A percentile compares a stretch with the other conserved stretches of the same genome.
Conservation (phyloP, 2,888 invertebrate species). For the Heliconius ethilla region DNA sequence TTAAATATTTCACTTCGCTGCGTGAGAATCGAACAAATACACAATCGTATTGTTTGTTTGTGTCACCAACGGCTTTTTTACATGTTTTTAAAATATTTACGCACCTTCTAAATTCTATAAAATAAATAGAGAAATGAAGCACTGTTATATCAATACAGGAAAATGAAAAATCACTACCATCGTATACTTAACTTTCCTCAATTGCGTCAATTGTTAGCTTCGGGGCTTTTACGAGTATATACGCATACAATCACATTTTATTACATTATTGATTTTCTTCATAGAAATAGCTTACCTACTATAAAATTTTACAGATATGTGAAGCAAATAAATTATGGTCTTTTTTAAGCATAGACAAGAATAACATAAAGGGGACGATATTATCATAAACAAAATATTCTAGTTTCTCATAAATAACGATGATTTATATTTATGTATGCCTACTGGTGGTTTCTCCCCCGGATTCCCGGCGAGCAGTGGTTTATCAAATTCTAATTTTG, state of each 20-base stretch:
- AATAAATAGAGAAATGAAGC: too few species aligned
- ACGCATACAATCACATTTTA: too few species aligned
- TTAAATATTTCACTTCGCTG: too few species aligned
- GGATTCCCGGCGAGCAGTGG: slow-evolving; percentile 58
- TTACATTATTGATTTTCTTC: neutral
- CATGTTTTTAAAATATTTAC: too few species aligned
- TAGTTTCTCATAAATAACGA: slow-evolving; percentile 37
- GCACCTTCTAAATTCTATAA: too few species aligned
- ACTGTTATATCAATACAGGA: too few species aligned
- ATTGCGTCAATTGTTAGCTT: neutral
- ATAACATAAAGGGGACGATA: neutral
- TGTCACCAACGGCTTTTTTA: too few species aligned
- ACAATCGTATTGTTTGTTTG: too few species aligned
- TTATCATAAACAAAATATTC: slow-evolving; percentile 31
- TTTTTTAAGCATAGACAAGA: slow-evolving; percentile 11
- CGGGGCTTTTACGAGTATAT: neutral
- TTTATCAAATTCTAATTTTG: slow-evolving; percentile 65
- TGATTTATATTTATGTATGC: slow-evolving; percentile 40
- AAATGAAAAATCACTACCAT: too few species aligned
- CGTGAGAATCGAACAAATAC: too few species aligned
- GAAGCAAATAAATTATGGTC: neutral
- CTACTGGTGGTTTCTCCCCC: slow-evolving; percentile 44
- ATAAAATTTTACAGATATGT: neutral
- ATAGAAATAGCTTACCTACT: neutral
- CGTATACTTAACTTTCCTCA: neutral